phyloP scores from a whole-genome alignment of 2,797 vertebrate genomes.

The Hirundo rustica region DNA sequence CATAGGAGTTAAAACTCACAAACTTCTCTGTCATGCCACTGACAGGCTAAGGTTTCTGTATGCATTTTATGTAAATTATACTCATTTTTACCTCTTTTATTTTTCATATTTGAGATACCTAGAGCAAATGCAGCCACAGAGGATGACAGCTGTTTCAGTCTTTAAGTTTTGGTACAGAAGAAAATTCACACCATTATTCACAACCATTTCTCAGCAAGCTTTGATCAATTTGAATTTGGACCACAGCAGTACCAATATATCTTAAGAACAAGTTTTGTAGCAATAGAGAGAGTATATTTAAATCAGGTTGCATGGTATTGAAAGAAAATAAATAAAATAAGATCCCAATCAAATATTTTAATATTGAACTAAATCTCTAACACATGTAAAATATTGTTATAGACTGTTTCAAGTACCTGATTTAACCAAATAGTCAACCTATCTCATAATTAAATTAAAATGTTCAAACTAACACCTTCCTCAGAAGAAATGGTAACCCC shows the following conservation, averaged over 20 bases:
- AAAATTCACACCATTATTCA: neutral
- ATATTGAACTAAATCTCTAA: neutral
- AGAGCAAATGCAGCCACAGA: neutral
- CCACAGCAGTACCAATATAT: neutral
- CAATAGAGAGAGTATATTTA: neutral
- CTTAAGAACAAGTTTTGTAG: neutral
- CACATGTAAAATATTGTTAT: neutral
- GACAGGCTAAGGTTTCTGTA: conserved; percentile 37
- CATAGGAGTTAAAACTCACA: conserved; percentile 10
- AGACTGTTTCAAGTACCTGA: neutral
- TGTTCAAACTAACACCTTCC: neutral
- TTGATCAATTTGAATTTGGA: neutral
- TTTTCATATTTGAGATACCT: neutral
- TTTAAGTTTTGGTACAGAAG: neutral
- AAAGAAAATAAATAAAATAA: neutral
- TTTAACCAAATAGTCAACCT: neutral
- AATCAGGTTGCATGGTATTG: neutral
- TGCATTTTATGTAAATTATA: conserved; percentile 8
- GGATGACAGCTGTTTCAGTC: neutral
- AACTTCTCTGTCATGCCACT: conserved; percentile 24
- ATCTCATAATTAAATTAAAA: accelerated
- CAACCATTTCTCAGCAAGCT: neutral
- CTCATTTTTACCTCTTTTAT: neutral
- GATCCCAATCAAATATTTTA: neutral
- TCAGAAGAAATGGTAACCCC: neutral